These are phyloP conservation scores for Galleria mellonella DNA, from an alignment of 1,140 invertebrate genomes.

Conservation along the genomic window DNA sequence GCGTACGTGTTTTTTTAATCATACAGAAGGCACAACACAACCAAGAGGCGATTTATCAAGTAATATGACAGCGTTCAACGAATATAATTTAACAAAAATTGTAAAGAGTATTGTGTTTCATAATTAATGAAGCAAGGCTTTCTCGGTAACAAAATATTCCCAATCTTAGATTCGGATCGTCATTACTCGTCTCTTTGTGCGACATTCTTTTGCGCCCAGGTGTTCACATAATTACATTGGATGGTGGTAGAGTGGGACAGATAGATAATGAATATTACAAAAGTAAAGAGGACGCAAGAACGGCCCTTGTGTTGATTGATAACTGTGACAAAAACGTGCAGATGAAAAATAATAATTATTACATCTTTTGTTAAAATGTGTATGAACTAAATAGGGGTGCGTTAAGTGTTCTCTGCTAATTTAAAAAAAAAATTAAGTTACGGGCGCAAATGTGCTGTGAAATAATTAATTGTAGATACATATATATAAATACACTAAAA, in stretches of 20 bases:
- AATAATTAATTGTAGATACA: too few species aligned
- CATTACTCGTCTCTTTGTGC: slow-evolving; percentile 71
- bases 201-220: slow-evolving; percentile 71
- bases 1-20: slow-evolving; percentile 28
- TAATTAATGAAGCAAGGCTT: slow-evolving; percentile 73
- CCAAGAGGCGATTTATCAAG: slow-evolving; percentile 56
- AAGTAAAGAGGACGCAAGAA: slow-evolving; percentile 27
- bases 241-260: slow-evolving; percentile 36
- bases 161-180: slow-evolving; percentile 70
- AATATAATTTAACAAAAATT: slow-evolving; percentile 67
- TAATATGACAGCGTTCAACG: slow-evolving; percentile 61
- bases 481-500: too few species aligned
- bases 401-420: slow-evolving; percentile 16
- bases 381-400: slow-evolving; percentile 61
- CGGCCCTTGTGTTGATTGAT: slow-evolving; percentile 69
- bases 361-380: slow-evolving; percentile 65
- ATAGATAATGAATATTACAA: slow-evolving; percentile 15
- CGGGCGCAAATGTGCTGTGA: not conserved
- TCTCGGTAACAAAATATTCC: slow-evolving; percentile 69
- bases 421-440: slow-evolving; percentile 8
- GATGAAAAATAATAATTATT: slow-evolving; percentile 75
- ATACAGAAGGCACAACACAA: slow-evolving; percentile 33
- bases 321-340: slow-evolving; percentile 74
- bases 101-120: slow-evolving; percentile 69
- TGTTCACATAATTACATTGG: slow-evolving; percentile 70